phyloP scores from a whole-genome alignment of 1,140 invertebrate species.

The Drosophila pseudoananassae region DNA sequence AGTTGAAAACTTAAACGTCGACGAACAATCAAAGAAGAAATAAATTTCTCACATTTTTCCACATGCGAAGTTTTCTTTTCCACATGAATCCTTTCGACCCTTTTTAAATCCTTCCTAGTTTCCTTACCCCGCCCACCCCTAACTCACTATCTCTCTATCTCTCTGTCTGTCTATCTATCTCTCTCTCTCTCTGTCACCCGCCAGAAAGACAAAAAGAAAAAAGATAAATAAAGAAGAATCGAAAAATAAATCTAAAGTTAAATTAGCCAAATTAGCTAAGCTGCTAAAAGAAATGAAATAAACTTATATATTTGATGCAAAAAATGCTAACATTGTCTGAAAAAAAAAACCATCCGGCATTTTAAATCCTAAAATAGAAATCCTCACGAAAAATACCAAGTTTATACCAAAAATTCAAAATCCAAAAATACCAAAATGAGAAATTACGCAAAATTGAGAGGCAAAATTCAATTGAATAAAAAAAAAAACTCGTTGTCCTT shows the following conservation, averaged over 20 bases:
- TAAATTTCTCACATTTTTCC: slow-evolving; percentile 53
- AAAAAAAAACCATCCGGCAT: slow-evolving; percentile 34
- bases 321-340: slow-evolving; percentile 69
- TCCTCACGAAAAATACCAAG: slow-evolving; percentile 8
- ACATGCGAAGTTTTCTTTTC: slow-evolving; percentile 37
- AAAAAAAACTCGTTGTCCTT: slow-evolving; percentile 75
- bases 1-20: slow-evolving; percentile 26
- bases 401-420: slow-evolving; percentile 14
- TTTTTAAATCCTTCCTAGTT: background rate
- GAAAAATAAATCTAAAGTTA: slow-evolving; percentile 77
- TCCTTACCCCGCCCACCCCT: background rate
- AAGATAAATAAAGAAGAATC: slow-evolving; percentile 17
- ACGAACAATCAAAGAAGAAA: slow-evolving; percentile 71
- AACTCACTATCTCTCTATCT: slow-evolving; percentile 9
- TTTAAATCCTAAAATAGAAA: slow-evolving; percentile 20
- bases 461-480: slow-evolving; percentile 32
- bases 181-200: slow-evolving; percentile 28
- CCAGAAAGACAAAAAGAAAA: slow-evolving; percentile 21
- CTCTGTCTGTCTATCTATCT: slow-evolving; percentile 13
- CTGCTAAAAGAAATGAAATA: slow-evolving; percentile 25
- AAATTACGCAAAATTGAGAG: slow-evolving; percentile 49
- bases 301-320: slow-evolving; percentile 76
- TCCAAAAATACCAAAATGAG: slow-evolving; percentile 30
- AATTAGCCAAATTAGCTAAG: slow-evolving; percentile 56
- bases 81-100: slow-evolving; percentile 13